phyloP scores from a whole-genome alignment of 2,797 vertebrate species.

The Hippopotamyrus pictus region DNA sequence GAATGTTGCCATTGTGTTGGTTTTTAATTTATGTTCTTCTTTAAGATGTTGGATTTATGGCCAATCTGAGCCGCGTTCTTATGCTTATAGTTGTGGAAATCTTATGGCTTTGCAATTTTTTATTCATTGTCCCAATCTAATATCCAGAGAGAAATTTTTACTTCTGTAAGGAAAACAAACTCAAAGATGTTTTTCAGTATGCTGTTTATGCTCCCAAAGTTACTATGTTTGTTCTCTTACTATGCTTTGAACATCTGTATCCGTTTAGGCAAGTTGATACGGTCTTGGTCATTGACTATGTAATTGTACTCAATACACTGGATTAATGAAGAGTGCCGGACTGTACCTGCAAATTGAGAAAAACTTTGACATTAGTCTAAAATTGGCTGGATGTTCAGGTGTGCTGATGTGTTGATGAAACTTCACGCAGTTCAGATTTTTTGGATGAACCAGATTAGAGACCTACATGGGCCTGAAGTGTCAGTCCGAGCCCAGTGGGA shows the following conservation, averaged over 20 bases:
- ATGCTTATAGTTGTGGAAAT: not conserved
- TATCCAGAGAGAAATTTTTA: not conserved
- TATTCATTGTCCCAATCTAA: not conserved
- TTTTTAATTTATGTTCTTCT: not conserved
- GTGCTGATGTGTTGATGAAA: not conserved
- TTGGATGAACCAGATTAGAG: not conserved
- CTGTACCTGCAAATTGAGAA: not conserved
- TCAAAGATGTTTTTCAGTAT: not conserved
- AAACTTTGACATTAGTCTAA: not conserved
- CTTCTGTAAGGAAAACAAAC: not conserved
- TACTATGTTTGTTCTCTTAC: not conserved
- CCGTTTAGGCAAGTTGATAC: not conserved
- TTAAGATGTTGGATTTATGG: not conserved
- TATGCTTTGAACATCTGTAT: constrained; percentile 12
- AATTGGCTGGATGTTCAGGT: not conserved
- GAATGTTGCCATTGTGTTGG: not conserved
- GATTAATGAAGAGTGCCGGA: not conserved
- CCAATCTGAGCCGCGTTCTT: not conserved
- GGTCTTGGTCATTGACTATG: not conserved
- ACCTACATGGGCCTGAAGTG: not conserved
- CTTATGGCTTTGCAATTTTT: not conserved
- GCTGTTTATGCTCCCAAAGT: not conserved
- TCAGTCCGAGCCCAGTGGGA: not conserved
- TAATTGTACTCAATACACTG: not conserved
- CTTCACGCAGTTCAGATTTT: not conserved